A percentile compares a stretch with the other conserved stretches of the same genome.
These are phyloP conservation scores for Odontomachus brunneus DNA, from an alignment of 1,140 invertebrate genomes.

Conservation along the genomic window DNA sequence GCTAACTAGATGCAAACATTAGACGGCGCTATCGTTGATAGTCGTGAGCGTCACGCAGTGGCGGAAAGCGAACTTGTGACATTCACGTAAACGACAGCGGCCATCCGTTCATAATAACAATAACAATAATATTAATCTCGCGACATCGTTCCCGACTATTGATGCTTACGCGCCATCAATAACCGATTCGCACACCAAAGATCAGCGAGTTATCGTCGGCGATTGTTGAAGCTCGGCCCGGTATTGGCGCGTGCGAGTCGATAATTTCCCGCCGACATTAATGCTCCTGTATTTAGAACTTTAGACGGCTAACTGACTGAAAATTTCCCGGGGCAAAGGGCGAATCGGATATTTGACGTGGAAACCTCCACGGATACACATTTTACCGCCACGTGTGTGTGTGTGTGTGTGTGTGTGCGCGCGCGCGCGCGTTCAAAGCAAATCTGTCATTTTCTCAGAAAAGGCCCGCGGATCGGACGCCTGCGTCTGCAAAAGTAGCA, in stretches of 20 bases:
- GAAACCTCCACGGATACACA: constrained; percentile 4
- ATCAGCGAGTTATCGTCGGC: neutral
- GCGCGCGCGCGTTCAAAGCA: constrained; percentile 21
- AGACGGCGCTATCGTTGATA: constrained; percentile 23
- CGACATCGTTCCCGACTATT: neutral
- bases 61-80: neutral
- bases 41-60: constrained; percentile 2
- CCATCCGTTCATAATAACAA: neutral
- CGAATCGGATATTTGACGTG: constrained; percentile 22
- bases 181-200: neutral
- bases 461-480: neutral
- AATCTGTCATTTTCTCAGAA: constrained; percentile 7
- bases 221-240: neutral
- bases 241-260: neutral
- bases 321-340: neutral
- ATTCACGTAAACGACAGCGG: constrained; percentile 25
- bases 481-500: neutral
- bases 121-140: constrained; percentile 3
- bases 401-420: neutral
- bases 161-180: too few species aligned
- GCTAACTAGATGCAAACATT: constrained; percentile 51
- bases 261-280: neutral
- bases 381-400: neutral
- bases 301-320: neutral
- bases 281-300: neutral